Conservation (phyloP, 2,797 vertebrate species). For the Simalia tracyae region DNA sequence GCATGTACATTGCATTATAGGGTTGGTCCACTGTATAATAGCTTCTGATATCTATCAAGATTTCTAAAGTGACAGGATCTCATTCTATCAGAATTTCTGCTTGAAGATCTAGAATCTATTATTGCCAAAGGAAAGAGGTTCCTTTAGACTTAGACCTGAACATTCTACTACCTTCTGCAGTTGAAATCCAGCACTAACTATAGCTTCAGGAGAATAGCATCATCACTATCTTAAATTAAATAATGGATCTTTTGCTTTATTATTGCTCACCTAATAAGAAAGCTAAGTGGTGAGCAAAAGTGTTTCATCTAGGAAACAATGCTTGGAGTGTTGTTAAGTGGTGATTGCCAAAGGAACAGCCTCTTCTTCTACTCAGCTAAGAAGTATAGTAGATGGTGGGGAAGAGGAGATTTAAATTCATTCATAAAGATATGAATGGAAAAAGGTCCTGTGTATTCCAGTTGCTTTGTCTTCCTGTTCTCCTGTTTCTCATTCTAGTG, state of each 20-base stretch:
- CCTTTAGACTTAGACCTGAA: too few species aligned
- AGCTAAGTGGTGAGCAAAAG: neutral
- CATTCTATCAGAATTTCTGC: too few species aligned
- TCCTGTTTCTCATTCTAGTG: neutral
- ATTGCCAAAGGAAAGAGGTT: too few species aligned
- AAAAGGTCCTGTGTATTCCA: neutral
- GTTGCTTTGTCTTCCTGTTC: neutral
- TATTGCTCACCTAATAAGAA: neutral
- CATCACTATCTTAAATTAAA: neutral
- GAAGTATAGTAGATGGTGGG: neutral
- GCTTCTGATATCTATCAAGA: too few species aligned
- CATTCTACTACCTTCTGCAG: too few species aligned
- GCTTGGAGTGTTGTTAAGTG: neutral
- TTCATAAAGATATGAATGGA: neutral
- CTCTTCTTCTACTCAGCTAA: neutral
- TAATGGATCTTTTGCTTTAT: neutral
- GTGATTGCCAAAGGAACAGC: neutral
- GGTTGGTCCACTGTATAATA: too few species aligned
- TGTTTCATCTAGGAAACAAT: neutral
- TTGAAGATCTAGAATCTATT: too few species aligned
- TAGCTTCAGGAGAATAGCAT: neutral
- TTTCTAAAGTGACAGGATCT: too few species aligned
- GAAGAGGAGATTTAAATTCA: neutral
- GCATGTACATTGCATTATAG: too few species aligned
- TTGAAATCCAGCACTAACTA: too few species aligned